These are phyloP conservation scores for Gobio occitaniae DNA, from an alignment of 2,797 vertebrate species.

Conservation along the genomic window DNA sequence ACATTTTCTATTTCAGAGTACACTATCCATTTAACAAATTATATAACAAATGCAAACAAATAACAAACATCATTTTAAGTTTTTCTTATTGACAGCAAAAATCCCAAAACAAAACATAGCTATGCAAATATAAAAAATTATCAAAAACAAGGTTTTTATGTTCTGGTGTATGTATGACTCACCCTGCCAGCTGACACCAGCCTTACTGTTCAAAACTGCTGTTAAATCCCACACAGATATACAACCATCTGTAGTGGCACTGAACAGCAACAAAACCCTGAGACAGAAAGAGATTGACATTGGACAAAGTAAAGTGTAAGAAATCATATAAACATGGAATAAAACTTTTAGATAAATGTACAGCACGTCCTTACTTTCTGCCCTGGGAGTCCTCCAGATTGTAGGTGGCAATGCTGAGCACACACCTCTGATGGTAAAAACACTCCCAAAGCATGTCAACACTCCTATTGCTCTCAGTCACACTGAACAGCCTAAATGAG, in stretches of 20 bases:
- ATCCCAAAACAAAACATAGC: no score
- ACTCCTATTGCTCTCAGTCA: conserved; percentile 76
- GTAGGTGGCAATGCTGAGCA: conserved; percentile 88
- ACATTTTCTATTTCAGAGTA: background rate
- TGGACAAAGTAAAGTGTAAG: background rate
- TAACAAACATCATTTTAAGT: background rate
- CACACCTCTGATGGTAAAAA: conserved; percentile 91
- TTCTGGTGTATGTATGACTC: conserved; percentile 58
- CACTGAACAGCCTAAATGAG: conserved; percentile 83
- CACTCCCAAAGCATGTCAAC: conserved; percentile 87
- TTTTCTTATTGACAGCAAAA: background rate
- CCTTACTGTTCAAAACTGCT: conserved; percentile 70
- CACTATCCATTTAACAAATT: background rate
- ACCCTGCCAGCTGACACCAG: conserved; percentile 58
- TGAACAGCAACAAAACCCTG: conserved; percentile 86
- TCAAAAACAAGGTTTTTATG: conserved; percentile 24
- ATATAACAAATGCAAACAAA: background rate
- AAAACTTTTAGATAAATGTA: background rate
- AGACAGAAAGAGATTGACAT: conserved; percentile 18
- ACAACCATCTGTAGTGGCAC: conserved; percentile 89
- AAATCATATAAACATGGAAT: conserved; percentile 12
- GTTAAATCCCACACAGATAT: conserved; percentile 90
- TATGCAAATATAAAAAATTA: conserved; percentile 10
- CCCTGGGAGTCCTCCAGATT: conserved; percentile 65
- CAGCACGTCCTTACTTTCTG: conserved; percentile 71